Evolutionary conservation across 2,888 invertebrate genomes (phyloP), one percentile per base, ranked within the genome.

Genomic region (Cheilosia urbana): DNA sequence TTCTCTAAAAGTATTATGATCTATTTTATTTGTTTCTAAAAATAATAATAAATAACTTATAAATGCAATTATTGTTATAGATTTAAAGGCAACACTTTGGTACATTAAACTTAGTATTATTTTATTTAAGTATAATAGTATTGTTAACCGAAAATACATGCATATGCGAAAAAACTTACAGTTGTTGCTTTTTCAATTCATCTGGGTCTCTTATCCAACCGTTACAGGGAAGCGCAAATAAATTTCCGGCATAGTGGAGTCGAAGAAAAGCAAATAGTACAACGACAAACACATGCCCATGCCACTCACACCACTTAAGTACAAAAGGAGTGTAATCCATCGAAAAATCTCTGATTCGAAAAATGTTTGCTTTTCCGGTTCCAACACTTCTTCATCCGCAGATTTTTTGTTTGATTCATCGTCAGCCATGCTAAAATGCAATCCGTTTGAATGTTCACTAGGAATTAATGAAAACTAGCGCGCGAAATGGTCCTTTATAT

Each of bases 171-270:
- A 21, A 24, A 15, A 71, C 60, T 62, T 72, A 73, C 63, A 21
- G 1, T 15, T 49, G 45, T 24, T 17, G 9, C 3, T 3, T 27
- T 15, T 2, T 60, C 40, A 19, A 9, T 6, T 58, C 45, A 40
- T 19, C 30, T 42, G 30, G 13, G 13, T 17, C 19, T 68, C 65
- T 87, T 2, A 90, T 90, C 30, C 89, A 88, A 91, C 89, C 0
- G 91, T 91, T 72, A 91, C 88, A 11, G 91, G 91, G 75, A 91
- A 91, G 81, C 89, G 89, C 30, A 89, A 72, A 87, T 91, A 90
- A 34, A 91, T 91, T 68, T 91, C 91, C 21, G 91, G 92, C 91
- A 91, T 91, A 66, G 88, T 87, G 7, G 91, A 92, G 71, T 92
- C 92, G 63, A 91, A 92, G 80, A 92, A 91, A 21, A 92, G 71